Conservation (phyloP, 2,797 vertebrate genomes). For the Miichthys miiuy region DNA sequence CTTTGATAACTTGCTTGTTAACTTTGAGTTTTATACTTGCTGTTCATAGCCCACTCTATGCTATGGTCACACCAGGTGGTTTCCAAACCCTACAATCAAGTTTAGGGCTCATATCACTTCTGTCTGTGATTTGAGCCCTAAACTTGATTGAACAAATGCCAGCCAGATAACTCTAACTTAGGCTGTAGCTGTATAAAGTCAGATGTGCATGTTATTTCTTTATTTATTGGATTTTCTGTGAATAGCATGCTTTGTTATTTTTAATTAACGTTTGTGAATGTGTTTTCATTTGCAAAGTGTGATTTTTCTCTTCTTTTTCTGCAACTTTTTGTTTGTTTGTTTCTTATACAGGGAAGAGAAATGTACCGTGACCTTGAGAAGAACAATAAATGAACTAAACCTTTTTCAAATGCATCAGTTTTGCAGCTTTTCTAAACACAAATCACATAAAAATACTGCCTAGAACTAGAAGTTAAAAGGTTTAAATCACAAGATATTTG, state of each 20-base stretch:
- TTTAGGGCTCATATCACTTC: not conserved
- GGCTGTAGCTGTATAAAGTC: not conserved
- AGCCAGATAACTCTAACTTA: not conserved
- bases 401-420: not conserved
- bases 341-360: not conserved
- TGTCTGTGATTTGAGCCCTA: too few relatives aligned
- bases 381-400: not conserved
- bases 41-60: not conserved
- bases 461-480: too few relatives aligned
- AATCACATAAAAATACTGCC: not conserved
- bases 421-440: not conserved
- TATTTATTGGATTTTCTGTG: not conserved
- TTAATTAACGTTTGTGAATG: not conserved
- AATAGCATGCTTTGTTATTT: not conserved
- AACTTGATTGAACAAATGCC: too few relatives aligned
- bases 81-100: rapidly evolving
- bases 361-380: not conserved
- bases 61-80: not conserved
- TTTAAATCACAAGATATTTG: not conserved
- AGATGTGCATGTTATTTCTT: not conserved
- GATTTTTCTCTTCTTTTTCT: not conserved
- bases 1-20: not conserved
- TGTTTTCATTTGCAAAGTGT: not conserved
- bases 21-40: not conserved
- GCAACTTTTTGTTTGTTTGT: not conserved